Evolutionary conservation across 23 tunicate species (phyloP).

Genomic region (Ciona savignyi): DNA sequence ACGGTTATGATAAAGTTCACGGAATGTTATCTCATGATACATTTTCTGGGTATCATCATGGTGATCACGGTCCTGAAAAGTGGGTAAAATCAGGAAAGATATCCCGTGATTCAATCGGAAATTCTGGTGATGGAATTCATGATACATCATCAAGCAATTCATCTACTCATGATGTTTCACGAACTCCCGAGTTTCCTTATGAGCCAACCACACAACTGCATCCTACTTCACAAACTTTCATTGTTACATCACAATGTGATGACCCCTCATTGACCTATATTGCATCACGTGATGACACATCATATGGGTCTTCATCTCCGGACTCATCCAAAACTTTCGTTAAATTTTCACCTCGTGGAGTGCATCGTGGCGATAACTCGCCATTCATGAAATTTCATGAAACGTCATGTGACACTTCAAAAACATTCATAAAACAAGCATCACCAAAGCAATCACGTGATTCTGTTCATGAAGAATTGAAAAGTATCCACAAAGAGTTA

Average conservation of each 20-base stretch:
- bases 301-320: neutral
- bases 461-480: conserved; percentile 42
- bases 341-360: neutral
- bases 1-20: neutral
- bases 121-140: neutral
- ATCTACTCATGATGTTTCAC: neutral
- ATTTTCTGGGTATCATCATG: neutral
- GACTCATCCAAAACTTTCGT: neutral
- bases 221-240: conserved; percentile 1
- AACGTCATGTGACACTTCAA: conserved; percentile 26
- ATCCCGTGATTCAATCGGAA: neutral
- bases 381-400: too few relatives aligned
- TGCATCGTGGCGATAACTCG: too few relatives aligned
- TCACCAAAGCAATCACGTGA: conserved; percentile 12
- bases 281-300: neutral
- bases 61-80: neutral
- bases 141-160: neutral
- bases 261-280: neutral
- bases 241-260: conserved; percentile 3
- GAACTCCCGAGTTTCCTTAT: neutral
- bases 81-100: neutral
- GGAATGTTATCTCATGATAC: neutral
- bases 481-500: conserved; percentile 35
- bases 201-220: neutral
- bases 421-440: conserved; percentile 30